A percentile compares a stretch with the other conserved stretches of the same genome.
Evolutionary conservation across 2,113 vertebrate species (phyloP).

Genomic region (Arothron firmamentum): DNA sequence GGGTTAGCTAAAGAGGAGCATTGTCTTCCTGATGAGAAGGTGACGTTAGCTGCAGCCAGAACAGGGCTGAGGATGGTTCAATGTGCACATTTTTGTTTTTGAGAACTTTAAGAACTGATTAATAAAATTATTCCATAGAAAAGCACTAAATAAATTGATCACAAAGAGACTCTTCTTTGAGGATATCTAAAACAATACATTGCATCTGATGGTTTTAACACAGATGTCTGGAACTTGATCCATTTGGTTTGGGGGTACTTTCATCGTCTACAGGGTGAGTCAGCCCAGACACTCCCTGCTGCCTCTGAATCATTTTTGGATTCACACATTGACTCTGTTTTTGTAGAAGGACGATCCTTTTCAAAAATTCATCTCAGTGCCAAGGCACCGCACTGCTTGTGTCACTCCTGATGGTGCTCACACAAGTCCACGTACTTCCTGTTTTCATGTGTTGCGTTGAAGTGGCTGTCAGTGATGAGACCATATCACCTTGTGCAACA

Average conservation of each 20-base stretch:
- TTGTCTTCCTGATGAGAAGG: slow-evolving; percentile 51
- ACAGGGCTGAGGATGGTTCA: not conserved
- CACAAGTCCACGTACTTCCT: not conserved
- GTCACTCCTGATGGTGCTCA: not conserved
- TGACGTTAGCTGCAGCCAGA: slow-evolving; percentile 21
- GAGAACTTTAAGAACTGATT: no score
- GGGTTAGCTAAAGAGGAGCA: slow-evolving; percentile 58
- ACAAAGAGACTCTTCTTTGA: not conserved
- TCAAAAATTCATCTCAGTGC: not conserved
- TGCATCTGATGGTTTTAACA: slow-evolving; percentile 4
- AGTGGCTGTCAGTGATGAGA: no score
- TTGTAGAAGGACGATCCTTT: not conserved
- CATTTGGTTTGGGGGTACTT: slow-evolving; percentile 58
- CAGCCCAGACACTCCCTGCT: slow-evolving; percentile 47
- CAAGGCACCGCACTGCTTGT: not conserved
- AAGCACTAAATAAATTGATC: not conserved
- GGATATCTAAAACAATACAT: slow-evolving; percentile 1
- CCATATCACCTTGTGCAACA: no score
- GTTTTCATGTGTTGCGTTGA: no score
- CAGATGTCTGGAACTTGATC: slow-evolving; percentile 4
- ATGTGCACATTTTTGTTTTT: no score
- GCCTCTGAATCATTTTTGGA: slow-evolving; percentile 42
- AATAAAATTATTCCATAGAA: no score
- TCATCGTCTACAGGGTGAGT: slow-evolving; percentile 47
- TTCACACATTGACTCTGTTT: slow-evolving; percentile 9